phyloP scores from a whole-genome alignment of 2,888 invertebrate species.

The Cheilosia scutellata region DNA sequence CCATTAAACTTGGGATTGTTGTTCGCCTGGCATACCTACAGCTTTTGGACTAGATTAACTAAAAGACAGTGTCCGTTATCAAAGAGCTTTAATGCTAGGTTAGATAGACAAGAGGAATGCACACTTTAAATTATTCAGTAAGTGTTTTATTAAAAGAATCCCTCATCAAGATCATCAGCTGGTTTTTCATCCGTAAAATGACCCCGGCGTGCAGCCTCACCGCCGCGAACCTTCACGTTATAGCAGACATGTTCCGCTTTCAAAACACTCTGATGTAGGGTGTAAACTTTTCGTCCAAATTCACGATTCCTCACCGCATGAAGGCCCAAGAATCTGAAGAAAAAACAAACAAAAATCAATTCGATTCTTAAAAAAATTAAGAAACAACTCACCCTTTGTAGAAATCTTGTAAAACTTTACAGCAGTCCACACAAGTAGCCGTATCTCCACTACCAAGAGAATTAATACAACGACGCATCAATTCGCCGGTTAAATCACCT shows the following conservation, averaged over 20 bases:
- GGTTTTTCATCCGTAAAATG: constrained; percentile 82
- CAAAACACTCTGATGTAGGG: constrained; percentile 89
- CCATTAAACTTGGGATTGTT: not conserved
- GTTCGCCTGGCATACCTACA: no score
- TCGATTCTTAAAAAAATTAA: not conserved
- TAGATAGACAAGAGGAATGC: constrained; percentile 51
- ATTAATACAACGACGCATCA: constrained; percentile 95
- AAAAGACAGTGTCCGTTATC: no score
- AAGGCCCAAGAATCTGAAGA: constrained; percentile 84
- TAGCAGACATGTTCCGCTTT: constrained; percentile 95
- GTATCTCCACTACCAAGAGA: constrained; percentile 91
- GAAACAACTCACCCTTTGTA: constrained; percentile 80
- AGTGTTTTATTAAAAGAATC: constrained; percentile 81
- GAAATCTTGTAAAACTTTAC: constrained; percentile 87
- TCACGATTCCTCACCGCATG: constrained; percentile 86
- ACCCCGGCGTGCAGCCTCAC: constrained; percentile 88
- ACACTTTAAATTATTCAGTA: not conserved
- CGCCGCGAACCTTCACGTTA: constrained; percentile 91
- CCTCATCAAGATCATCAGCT: constrained; percentile 84
- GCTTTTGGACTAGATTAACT: no score
- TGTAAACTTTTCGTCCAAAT: constrained; percentile 88
- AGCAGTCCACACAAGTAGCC: constrained; percentile 89
- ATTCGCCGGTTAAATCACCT: constrained; percentile 94
- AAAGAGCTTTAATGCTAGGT: no score
- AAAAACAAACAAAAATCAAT: constrained; percentile 60